Percentiles rank a stretch among this genome's conserved stretches.
Conservation (phyloP, 2,113 vertebrate species). For the Apodemus sylvaticus region DNA sequence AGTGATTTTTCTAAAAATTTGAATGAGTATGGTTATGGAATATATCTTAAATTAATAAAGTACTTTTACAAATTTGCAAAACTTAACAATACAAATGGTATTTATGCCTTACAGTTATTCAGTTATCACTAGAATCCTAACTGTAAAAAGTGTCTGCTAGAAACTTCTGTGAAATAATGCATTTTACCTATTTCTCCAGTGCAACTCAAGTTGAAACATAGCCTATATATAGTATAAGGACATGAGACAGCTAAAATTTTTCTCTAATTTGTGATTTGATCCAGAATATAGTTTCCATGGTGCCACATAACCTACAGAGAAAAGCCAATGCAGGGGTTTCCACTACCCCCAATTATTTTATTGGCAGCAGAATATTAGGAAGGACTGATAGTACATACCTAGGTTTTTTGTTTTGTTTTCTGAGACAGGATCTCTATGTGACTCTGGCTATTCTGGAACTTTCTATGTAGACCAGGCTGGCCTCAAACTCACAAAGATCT, state of each 20-base stretch:
- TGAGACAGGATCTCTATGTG: not conserved
- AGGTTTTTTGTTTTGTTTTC: not conserved
- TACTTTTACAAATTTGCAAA: conserved; percentile 47
- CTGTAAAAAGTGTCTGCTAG: conserved; percentile 57
- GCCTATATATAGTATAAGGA: conserved; percentile 17
- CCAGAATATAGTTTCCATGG: conserved; percentile 32
- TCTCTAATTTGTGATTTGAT: conserved; percentile 24
- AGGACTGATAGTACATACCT: not conserved
- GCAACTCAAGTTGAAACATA: conserved; percentile 13
- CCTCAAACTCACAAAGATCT: not conserved
- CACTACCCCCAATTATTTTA: conserved; percentile 21
- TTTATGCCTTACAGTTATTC: conserved; percentile 43
- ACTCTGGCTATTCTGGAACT: not conserved
- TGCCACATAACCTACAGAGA: conserved; percentile 10
- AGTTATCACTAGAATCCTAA: conserved; percentile 26
- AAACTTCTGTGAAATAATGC: not conserved
- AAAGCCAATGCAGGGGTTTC: conserved; percentile 52
- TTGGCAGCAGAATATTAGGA: conserved; percentile 30
- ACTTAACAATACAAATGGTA: conserved; percentile 43
- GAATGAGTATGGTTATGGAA: conserved; percentile 19
- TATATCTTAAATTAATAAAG: conserved; percentile 56
- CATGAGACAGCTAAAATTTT: conserved; percentile 35
- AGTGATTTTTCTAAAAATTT: conserved; percentile 57
- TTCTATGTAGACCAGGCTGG: not conserved
- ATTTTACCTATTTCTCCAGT: conserved; percentile 20